phyloP scores from a whole-genome alignment of 2,888 invertebrate genomes.

The Rhagonycha fulva region DNA sequence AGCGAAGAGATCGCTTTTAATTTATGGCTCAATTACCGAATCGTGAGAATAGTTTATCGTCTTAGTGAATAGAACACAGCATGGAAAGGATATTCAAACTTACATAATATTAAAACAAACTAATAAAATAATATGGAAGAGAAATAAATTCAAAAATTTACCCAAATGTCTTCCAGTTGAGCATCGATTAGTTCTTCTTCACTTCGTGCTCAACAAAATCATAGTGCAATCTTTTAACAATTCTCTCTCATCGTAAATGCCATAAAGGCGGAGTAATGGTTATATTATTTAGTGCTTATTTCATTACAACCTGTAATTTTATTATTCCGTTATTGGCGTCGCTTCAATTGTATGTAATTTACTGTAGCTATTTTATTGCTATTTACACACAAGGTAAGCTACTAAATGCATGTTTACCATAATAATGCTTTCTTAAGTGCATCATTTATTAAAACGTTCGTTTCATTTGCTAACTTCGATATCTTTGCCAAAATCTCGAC shows the following conservation, averaged over 20 bases:
- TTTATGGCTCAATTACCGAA: conserved; percentile 40
- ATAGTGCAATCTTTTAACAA: conserved; percentile 40
- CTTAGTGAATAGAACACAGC: conserved; percentile 23
- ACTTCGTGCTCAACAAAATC: neutral
- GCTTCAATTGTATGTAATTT: conserved; percentile 27
- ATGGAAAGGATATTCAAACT: conserved; percentile 15
- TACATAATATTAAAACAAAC: neutral
- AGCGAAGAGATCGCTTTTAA: conserved; percentile 33
- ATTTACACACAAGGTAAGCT: conserved; percentile 23
- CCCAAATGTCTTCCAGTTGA: neutral
- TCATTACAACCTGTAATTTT: conserved; percentile 37
- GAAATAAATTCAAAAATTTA: neutral
- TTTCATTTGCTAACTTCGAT: conserved; percentile 7
- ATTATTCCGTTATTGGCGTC: conserved; percentile 31
- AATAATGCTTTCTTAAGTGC: conserved; percentile 14
- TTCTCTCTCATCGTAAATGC: conserved; percentile 46
- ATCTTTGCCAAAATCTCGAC: conserved; percentile 3
- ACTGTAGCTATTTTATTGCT: conserved; percentile 19
- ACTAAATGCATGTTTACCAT: conserved; percentile 20
- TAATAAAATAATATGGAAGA: neutral
- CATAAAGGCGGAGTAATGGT: conserved; percentile 53
- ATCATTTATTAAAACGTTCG: neutral
- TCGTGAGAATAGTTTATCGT: conserved; percentile 38
- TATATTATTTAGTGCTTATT: conserved; percentile 49
- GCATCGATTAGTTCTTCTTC: neutral